A percentile compares a stretch with the other conserved stretches of the same genome.
Evolutionary conservation across 1,140 invertebrate species (phyloP).

Genomic region (Pinna nobilis): DNA sequence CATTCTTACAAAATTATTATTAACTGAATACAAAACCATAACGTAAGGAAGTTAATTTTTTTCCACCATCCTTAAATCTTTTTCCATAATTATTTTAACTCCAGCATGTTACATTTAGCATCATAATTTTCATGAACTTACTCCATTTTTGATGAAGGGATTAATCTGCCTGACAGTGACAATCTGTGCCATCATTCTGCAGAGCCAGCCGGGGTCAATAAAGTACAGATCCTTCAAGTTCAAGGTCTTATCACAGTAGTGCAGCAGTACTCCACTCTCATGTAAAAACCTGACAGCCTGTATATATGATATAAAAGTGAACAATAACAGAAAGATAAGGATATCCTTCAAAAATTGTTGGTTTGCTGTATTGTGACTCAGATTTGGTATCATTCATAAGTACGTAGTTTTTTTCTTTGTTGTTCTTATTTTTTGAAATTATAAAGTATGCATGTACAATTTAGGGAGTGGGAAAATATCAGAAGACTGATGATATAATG

Average conservation of each 20-base stretch:
- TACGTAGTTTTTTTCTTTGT: background rate
- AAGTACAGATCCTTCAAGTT: slow-evolving; percentile 93
- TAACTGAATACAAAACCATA: too few relatives aligned
- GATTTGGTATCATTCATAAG: too few relatives aligned
- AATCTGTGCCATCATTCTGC: slow-evolving; percentile 97
- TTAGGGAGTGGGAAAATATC: too few relatives aligned
- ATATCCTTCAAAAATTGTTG: too few relatives aligned
- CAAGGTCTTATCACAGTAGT: slow-evolving; percentile 95
- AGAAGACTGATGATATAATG: too few relatives aligned
- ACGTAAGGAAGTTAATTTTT: too few relatives aligned
- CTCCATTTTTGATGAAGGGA: slow-evolving; percentile 89
- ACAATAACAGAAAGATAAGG: background rate
- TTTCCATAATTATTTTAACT: too few relatives aligned
- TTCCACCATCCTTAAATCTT: too few relatives aligned
- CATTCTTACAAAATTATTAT: too few relatives aligned
- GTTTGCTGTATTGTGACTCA: too few relatives aligned
- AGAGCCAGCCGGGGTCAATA: slow-evolving; percentile 98
- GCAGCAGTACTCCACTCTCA: slow-evolving; percentile 85
- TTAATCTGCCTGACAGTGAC: slow-evolving; percentile 98
- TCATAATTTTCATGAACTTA: slow-evolving; percentile 47
- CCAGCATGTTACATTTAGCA: too few relatives aligned
- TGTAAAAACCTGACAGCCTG: slow-evolving; percentile 77
- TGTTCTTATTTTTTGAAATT: background rate
- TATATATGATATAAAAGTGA: background rate
- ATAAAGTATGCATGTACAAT: background rate